phyloP scores from a whole-genome alignment of 2,113 vertebrate species.

The Amazona vittata region DNA sequence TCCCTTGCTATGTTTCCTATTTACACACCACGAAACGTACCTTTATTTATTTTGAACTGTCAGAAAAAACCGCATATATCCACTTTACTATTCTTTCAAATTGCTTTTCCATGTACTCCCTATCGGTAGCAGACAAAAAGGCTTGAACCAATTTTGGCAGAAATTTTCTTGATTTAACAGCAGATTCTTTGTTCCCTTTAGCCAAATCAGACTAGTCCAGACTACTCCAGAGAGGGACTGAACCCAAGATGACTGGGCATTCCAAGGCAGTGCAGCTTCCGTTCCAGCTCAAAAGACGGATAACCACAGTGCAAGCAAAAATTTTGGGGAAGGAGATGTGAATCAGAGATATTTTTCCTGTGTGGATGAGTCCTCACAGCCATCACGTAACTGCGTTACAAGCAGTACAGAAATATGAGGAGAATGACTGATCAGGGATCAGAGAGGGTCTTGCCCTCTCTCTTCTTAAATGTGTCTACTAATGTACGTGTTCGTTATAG shows the following conservation, averaged over 20 bases:
- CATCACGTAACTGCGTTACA: fast-evolving
- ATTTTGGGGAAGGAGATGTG: fast-evolving
- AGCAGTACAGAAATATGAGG: neutral
- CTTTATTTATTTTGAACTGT: neutral
- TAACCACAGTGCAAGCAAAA: neutral
- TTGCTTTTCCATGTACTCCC: neutral
- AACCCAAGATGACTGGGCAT: neutral
- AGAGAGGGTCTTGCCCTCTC: neutral
- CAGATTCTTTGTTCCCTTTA: neutral
- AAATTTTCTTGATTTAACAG: neutral
- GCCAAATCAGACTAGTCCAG: neutral
- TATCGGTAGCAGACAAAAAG: neutral
- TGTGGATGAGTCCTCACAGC: neutral
- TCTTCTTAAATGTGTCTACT: neutral
- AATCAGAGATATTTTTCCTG: neutral
- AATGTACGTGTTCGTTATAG: fast-evolving
- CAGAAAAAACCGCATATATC: neutral
- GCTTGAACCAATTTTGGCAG: neutral
- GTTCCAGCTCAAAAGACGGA: neutral
- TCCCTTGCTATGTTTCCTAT: neutral
- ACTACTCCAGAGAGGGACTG: fast-evolving
- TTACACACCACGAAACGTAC: neutral
- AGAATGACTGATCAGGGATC: neutral
- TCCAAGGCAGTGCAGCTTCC: neutral
- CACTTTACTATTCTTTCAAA: neutral